A percentile compares a stretch with the other conserved stretches of the same genome.
phyloP scores from a whole-genome alignment of 2,113 vertebrate genomes.

The Seriola dumerili region DNA sequence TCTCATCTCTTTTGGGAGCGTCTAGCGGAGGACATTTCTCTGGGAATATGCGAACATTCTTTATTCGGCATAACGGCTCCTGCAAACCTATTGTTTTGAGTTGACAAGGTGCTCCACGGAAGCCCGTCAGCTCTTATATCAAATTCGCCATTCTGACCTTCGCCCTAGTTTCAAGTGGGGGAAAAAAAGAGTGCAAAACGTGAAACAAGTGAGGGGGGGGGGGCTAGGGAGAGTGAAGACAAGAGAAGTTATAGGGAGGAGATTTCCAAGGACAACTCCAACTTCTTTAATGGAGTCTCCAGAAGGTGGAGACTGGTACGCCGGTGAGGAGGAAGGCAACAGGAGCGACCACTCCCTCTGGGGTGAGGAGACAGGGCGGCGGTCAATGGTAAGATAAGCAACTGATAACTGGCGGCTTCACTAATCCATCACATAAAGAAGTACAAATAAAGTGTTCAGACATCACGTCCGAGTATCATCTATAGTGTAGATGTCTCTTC shows the following conservation, averaged over 20 bases:
- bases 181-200: slow-evolving; percentile 32
- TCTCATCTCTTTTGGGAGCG: slow-evolving; percentile 82
- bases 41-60: slow-evolving; percentile 81
- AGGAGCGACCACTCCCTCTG: slow-evolving; percentile 61
- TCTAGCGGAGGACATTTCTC: slow-evolving; percentile 77
- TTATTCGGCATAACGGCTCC: slow-evolving; percentile 77
- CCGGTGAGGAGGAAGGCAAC: slow-evolving; percentile 53
- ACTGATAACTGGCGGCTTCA: slow-evolving; percentile 28
- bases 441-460: slow-evolving; percentile 17
- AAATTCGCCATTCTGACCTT: slow-evolving; percentile 85
- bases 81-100: slow-evolving; percentile 85
- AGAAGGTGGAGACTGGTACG: slow-evolving; percentile 64
- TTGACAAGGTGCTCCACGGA: slow-evolving; percentile 83
- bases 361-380: slow-evolving; percentile 57
- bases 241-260: slow-evolving; percentile 79
- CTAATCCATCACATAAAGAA: slow-evolving; percentile 31
- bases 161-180: slow-evolving; percentile 81
- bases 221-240: slow-evolving; percentile 60
- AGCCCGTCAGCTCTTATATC: slow-evolving; percentile 83
- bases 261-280: slow-evolving; percentile 84
- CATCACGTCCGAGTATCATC: background rate
- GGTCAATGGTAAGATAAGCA: slow-evolving; percentile 44
- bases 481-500: background rate
- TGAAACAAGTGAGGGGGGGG: slow-evolving; percentile 55
- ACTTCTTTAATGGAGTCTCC: slow-evolving; percentile 82